A percentile compares a stretch with the other conserved stretches of the same genome.
Evolutionary conservation across 2,888 invertebrate genomes (phyloP).

Genomic region (Archips xylosteana): DNA sequence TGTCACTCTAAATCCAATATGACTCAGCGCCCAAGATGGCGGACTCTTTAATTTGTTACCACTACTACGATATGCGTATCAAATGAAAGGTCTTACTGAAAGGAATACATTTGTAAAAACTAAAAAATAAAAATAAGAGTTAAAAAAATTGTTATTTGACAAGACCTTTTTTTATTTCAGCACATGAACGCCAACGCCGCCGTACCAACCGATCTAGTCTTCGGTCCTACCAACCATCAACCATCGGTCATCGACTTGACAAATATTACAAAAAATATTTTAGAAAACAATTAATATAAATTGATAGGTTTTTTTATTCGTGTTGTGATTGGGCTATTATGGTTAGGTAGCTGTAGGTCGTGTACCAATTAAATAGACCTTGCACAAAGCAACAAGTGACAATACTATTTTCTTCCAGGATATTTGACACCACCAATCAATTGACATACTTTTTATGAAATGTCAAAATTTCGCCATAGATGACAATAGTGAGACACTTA

Average conservation of each 20-base stretch:
- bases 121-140: too few relatives aligned
- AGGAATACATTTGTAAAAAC: too few relatives aligned
- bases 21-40: too few relatives aligned
- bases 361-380: conserved; percentile 12
- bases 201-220: conserved; percentile 35
- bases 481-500: too few relatives aligned
- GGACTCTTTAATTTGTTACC: too few relatives aligned
- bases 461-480: too few relatives aligned
- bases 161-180: conserved; percentile 55
- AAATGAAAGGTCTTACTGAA: too few relatives aligned
- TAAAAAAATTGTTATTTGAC: too few relatives aligned
- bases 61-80: too few relatives aligned
- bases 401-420: not conserved
- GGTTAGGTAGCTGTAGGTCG: conserved; percentile 28
- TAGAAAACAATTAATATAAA: conserved; percentile 30
- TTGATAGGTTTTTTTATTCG: conserved; percentile 38
- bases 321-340: conserved; percentile 41
- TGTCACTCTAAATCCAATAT: too few relatives aligned
- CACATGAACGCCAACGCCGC: conserved; percentile 56
- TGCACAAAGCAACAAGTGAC: not conserved
- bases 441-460: too few relatives aligned
- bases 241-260: conserved; percentile 3
- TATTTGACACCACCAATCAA: too few relatives aligned
- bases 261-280: not conserved
- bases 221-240: conserved; percentile 21